Percentiles rank a stretch among this genome's conserved stretches.
Evolutionary conservation across 1,140 invertebrate genomes (phyloP).

Genomic region (Cryptotermes secundus): DNA sequence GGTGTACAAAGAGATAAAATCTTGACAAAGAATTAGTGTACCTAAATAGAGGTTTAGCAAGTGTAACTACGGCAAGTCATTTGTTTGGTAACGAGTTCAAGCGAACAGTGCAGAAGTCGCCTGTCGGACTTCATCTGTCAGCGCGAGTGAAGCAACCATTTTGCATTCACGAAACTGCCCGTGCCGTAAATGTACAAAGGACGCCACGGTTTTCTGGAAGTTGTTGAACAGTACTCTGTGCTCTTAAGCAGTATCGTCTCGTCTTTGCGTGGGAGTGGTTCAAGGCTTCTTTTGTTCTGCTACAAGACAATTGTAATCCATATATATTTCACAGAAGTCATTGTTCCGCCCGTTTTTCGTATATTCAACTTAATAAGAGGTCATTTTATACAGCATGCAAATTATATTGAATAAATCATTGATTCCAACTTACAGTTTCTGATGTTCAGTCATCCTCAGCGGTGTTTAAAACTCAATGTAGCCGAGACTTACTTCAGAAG

Average conservation of each 20-base stretch:
- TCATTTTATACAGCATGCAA: too few species aligned
- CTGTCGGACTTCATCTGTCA: slow-evolving; percentile 4
- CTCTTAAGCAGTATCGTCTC: background rate
- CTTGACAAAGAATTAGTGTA: too few species aligned
- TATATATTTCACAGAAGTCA: too few species aligned
- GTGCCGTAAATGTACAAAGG: background rate
- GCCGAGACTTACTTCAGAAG: too few species aligned
- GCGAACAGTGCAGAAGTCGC: background rate
- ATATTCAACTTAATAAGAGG: too few species aligned
- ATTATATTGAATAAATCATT: too few species aligned
- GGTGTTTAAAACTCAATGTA: too few species aligned
- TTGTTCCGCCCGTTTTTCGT: too few species aligned
- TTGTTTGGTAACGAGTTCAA: background rate
- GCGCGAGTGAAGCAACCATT: background rate
- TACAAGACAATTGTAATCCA: background rate
- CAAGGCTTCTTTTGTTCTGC: background rate
- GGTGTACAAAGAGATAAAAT: too few species aligned
- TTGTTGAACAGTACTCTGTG: background rate
- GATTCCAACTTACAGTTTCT: too few species aligned
- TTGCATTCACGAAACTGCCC: background rate
- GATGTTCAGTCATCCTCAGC: too few species aligned
- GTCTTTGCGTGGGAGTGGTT: background rate
- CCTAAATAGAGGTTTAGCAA: background rate
- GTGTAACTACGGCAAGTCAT: background rate
- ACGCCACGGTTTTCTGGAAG: background rate